phyloP scores from a whole-genome alignment of 2,113 vertebrate genomes.

The Abramis brama region DNA sequence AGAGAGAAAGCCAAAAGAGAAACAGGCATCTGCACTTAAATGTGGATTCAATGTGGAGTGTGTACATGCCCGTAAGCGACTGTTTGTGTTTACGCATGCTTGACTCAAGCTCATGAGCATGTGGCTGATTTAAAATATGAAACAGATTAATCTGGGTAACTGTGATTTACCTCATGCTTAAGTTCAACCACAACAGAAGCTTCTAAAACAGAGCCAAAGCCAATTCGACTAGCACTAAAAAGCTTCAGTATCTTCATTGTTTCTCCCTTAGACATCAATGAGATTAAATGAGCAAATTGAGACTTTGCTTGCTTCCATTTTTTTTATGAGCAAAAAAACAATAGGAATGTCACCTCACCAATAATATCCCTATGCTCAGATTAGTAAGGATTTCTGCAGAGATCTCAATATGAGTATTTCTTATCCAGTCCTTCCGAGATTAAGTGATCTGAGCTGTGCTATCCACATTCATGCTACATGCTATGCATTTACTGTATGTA shows the following conservation, averaged over 20 bases:
- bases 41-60: conserved; percentile 9
- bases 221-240: neutral
- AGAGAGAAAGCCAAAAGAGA: conserved; percentile 17
- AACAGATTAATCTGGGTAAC: neutral
- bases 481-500: neutral
- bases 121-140: neutral
- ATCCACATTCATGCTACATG: neutral
- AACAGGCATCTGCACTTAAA: conserved; percentile 13
- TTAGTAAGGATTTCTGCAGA: neutral
- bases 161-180: conserved; percentile 3
- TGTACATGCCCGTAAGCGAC: neutral
- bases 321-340: no score
- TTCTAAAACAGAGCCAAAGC: neutral
- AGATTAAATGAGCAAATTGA: neutral
- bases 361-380: neutral
- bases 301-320: neutral
- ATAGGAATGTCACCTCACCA: no score
- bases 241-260: neutral
- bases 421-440: neutral
- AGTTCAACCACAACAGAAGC: conserved; percentile 26
- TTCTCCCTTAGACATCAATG: neutral
- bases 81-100: conserved; percentile 30
- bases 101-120: conserved; percentile 2
- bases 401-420: neutral
- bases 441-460: neutral